Percentiles rank a stretch among this genome's conserved stretches.
phyloP scores from a whole-genome alignment of 23 tunicate species.

The Phallusia fumigata region DNA sequence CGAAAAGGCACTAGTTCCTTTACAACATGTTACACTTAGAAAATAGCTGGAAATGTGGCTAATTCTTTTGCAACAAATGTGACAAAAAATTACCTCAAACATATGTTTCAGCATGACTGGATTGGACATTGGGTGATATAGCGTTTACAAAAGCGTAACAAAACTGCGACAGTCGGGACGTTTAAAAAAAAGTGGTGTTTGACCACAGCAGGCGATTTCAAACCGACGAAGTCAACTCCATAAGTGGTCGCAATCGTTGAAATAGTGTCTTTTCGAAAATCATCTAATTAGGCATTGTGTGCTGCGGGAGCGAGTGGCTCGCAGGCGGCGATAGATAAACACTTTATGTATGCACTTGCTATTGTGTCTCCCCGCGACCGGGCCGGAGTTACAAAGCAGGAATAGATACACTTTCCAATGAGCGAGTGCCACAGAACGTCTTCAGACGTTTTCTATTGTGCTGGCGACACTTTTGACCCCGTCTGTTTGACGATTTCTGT shows the following conservation, averaged over 20 bases:
- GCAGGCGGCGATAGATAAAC: not conserved
- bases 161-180: too few relatives aligned
- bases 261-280: not conserved
- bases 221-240: too few relatives aligned
- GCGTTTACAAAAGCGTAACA: too few relatives aligned
- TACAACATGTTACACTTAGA: too few relatives aligned
- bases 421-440: not conserved
- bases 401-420: slow-evolving; percentile 9
- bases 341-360: not conserved
- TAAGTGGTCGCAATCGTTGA: not conserved
- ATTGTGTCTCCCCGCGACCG: not conserved
- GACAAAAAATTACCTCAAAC: too few relatives aligned
- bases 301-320: not conserved
- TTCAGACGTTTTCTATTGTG: not conserved
- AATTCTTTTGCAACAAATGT: too few relatives aligned
- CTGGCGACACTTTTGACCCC: slow-evolving; percentile 1
- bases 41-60: too few relatives aligned
- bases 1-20: too few relatives aligned
- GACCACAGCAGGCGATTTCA: too few relatives aligned
- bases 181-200: too few relatives aligned
- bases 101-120: too few relatives aligned
- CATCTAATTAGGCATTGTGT: slow-evolving; percentile 4
- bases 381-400: not conserved
- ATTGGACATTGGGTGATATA: too few relatives aligned
- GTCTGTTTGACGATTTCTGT: not conserved